Evolutionary conservation across 1,140 invertebrate genomes (phyloP), one percentile per base, ranked within the genome.

Genomic region (Drosophila sturtevanti): DNA sequence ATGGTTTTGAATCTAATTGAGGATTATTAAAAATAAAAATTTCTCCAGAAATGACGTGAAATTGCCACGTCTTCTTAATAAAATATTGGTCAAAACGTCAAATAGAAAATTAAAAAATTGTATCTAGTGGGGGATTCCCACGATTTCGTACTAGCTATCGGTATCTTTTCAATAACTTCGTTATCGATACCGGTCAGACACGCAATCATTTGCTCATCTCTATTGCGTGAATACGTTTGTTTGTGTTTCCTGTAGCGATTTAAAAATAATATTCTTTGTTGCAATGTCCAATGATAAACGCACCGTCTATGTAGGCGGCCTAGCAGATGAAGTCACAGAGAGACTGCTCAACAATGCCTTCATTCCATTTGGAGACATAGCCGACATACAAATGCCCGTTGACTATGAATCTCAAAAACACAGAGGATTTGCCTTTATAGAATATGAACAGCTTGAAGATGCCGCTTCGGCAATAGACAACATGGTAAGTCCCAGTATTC

Each of bases 371-470:
- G 99, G 99, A 11, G 99, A 99, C 91, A 96, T 99, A 56, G 94
- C 98, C 35, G 98, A 99, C 92, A 96, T 99, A 24, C 98, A 99
- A 93, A 98, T 99, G 91, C 99, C 99, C 31, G 93, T 99, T 21
- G 98, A 99, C 93, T 99, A 99, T 94, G 98, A 99, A 92, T 97
- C 96, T 65, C 97, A 99, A 92, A 98, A 98, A 90, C 98, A 99
- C 90, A 94, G 98, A 92, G 98, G 98, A 44, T 99, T 99, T 94
- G 98, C 98, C 1, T 99, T 99, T 92, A 96, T 99, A 77, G 99
- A 99, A 93, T 99, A 98, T 94, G 99, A 99, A 93, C 94, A 94
- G 71, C 94, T 95, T 7, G 96, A 98, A 94, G 98, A 99, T 95
- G 98, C 98, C 55, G 95, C 97, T 16, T 97, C 98, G 58, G 98